phyloP scores from a whole-genome alignment of 2,888 invertebrate species.

The Merodon equestris region DNA sequence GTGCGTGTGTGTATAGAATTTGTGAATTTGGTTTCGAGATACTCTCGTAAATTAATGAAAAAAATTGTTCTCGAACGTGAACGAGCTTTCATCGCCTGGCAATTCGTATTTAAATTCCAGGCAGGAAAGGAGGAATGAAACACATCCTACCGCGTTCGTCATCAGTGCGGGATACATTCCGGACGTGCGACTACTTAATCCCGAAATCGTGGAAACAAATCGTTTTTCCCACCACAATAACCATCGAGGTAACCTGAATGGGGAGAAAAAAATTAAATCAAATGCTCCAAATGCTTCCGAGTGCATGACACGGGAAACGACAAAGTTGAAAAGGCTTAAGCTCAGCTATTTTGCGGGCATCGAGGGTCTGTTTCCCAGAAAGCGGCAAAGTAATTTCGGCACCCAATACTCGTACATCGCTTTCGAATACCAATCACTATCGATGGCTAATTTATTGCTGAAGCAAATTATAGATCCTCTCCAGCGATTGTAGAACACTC shows the following conservation, averaged over 20 bases:
- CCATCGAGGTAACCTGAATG: background rate
- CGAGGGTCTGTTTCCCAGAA: conserved; percentile 64
- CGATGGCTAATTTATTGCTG: conserved; percentile 66
- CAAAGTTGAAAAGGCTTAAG: background rate
- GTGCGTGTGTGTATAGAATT: conserved; percentile 48
- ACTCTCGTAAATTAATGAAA: conserved; percentile 30
- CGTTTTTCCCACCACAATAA: conserved; percentile 38
- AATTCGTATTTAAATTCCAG: conserved; percentile 58
- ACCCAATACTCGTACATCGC: conserved; percentile 48
- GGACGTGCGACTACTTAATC: conserved; percentile 47
- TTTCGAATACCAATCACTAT: conserved; percentile 62
- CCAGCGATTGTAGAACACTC: conserved; percentile 59
- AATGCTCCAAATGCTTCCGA: conserved; percentile 49
- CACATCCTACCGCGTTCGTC: background rate
- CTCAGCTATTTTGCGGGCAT: conserved; percentile 45
- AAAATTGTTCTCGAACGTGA: conserved; percentile 48
- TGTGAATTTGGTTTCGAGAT: conserved; percentile 58
- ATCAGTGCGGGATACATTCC: conserved; percentile 42
- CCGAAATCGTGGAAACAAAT: conserved; percentile 58
- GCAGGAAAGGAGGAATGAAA: conserved; percentile 33
- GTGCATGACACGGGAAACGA: conserved; percentile 36
- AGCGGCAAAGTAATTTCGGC: conserved; percentile 50
- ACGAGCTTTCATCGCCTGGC: conserved; percentile 40
- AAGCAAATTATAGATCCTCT: conserved; percentile 67
- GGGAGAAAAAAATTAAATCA: conserved; percentile 14